These are phyloP conservation scores for Aurelia sp. DNA, from an alignment of 30 jellyfish, hydroid and myxozoan genomes.

Conservation along the genomic window DNA sequence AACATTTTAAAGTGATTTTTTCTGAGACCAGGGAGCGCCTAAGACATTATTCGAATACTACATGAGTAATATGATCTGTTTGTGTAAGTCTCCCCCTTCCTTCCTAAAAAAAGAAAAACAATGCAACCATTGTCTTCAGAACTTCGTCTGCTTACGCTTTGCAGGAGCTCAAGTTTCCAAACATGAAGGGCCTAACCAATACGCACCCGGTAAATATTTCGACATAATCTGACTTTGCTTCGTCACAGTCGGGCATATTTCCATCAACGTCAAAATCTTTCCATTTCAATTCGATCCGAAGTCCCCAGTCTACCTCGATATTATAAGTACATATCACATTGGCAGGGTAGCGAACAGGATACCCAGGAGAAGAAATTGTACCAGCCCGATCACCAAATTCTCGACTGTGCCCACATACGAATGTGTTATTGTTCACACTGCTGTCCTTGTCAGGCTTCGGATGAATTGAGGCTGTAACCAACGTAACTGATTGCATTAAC, in stretches of 20 bases:
- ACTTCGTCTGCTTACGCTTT: no score
- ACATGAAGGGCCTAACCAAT: no score
- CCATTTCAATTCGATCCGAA: conserved; percentile 57
- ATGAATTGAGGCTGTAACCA: conserved; percentile 15
- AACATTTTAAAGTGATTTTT: no score
- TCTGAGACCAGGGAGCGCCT: no score
- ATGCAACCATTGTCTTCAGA: no score
- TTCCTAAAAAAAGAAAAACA: no score
- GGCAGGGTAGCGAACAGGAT: conserved; percentile 47
- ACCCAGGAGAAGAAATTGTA: conserved; percentile 21
- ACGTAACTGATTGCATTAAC: not conserved
- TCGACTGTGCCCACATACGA: not conserved
- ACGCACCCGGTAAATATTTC: conserved; percentile 49
- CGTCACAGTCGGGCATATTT: conserved; percentile 63
- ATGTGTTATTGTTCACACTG: conserved; percentile 2
- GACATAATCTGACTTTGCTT: conserved; percentile 34
- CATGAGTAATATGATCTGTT: no score
- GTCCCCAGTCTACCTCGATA: conserved; percentile 24
- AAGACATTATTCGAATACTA: no score
- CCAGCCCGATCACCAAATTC: conserved; percentile 5
- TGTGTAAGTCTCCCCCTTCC: no score
- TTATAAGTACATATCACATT: conserved; percentile 52
- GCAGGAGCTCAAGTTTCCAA: no score
- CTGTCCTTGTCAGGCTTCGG: not conserved
- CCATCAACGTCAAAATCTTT: conserved; percentile 63